Evolutionary conservation across 2,797 vertebrate species (phyloP).

Genomic region (Taenioides sp.): DNA sequence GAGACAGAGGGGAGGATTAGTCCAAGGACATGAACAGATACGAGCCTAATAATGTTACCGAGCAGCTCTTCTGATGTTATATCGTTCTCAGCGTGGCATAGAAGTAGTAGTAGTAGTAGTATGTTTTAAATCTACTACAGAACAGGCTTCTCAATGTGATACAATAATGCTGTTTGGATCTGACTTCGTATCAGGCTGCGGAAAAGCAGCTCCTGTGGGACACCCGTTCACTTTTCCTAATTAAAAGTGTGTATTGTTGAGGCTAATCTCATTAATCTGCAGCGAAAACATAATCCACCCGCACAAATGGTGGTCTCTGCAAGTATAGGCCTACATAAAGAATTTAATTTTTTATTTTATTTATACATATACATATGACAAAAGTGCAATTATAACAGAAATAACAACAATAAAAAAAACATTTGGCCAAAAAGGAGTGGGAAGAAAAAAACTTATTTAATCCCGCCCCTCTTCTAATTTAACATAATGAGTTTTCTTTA

Average conservation of each 20-base stretch:
- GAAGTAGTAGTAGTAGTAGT: not conserved
- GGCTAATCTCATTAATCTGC: constrained; percentile 11
- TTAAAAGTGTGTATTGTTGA: constrained; percentile 8
- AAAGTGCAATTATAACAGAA: no score
- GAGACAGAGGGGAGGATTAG: constrained; percentile 15
- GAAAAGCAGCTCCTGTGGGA: constrained; percentile 5
- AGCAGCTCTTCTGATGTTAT: not conserved
- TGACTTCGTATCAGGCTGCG: constrained; percentile 5
- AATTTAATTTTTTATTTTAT: no score
- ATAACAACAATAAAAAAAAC: no score
- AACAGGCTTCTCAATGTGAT: not conserved
- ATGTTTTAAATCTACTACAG: not conserved
- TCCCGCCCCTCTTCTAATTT: no score
- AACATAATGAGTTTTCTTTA: no score
- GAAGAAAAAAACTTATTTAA: no score
- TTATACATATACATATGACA: no score
- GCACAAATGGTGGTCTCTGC: constrained; percentile 3
- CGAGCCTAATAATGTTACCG: constrained; percentile 20
- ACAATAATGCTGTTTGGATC: not conserved
- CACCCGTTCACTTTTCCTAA: constrained; percentile 3
- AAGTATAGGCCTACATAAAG: not conserved
- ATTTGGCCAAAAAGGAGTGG: no score
- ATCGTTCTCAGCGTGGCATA: not conserved
- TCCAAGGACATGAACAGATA: constrained; percentile 37
- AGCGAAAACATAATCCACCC: constrained; percentile 11